phyloP scores from a whole-genome alignment of 2,113 vertebrate genomes.

The Actenoides lindsayi region DNA sequence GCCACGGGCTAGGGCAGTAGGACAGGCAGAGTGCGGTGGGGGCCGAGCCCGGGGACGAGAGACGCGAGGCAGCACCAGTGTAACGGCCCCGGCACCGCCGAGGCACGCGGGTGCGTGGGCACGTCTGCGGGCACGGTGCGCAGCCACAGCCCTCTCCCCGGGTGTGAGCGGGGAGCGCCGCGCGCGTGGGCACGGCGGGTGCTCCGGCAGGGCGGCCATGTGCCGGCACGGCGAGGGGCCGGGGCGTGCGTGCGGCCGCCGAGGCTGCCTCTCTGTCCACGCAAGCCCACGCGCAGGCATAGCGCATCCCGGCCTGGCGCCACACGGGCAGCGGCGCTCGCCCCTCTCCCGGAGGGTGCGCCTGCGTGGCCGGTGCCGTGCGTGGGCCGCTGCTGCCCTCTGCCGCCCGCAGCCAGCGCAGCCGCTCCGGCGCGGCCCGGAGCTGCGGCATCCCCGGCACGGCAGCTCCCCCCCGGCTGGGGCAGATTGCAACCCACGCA shows the following conservation, averaged over 20 bases:
- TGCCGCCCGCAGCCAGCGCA: background rate
- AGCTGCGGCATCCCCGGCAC: background rate
- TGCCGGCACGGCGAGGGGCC: background rate
- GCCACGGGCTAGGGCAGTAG: conserved; percentile 33
- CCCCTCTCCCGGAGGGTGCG: background rate
- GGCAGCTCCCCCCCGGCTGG: background rate
- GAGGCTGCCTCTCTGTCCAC: background rate
- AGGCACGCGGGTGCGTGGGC: background rate
- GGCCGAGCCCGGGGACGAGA: background rate
- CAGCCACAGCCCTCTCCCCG: background rate
- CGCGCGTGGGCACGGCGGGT: background rate
- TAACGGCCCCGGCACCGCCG: background rate
- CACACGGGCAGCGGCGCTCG: background rate
- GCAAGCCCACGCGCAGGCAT: background rate
- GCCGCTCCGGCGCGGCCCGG: background rate
- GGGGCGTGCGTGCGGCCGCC: background rate
- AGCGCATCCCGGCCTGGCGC: background rate
- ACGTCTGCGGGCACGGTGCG: fast-evolving
- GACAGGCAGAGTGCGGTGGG: conserved; percentile 7
- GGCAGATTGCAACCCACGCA: background rate
- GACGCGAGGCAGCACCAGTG: background rate
- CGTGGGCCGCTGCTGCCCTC: conserved; percentile 49
- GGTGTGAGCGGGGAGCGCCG: fast-evolving
- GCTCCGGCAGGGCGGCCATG: background rate
- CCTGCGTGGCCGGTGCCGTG: background rate